Base-by-base conservation (phyloP, 1,140 invertebrate genomes). In the Drosophila orosa region DNA sequence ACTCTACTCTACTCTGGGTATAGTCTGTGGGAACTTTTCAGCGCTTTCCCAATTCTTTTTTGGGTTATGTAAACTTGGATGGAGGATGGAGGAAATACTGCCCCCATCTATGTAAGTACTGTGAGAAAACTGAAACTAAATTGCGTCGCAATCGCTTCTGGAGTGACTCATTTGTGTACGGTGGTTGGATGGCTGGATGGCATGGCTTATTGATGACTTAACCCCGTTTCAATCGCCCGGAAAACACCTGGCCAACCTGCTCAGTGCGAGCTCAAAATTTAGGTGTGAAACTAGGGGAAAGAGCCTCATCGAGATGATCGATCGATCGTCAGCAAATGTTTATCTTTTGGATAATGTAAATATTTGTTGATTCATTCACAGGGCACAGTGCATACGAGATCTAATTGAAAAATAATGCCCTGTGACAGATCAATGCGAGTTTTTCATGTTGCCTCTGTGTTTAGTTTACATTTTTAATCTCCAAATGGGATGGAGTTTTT, bases 161-260 rank as follows among this genome's bases (percentile, higher is more conserved):
- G 60, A 61, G 55, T 87, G 84, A 87, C 84, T 87, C 84, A 87
- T 87, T 89, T 89, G 80, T 78, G 50, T 85, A 69, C 58, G 57
- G 47, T 59, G 52, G 52, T 25, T 56, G 47, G n/a, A 37, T n/a
- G 59, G 45, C 5, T 33, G 66, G 48, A 57, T 65, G 31, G 71
- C 80, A 71, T 62, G 66, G 78, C 78, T 66, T 80, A 89, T 87
- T 87, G 84, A 87, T 87, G 84, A 89, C 84, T 87, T 87, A 87
- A 84, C 84, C 84, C 74, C 84, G 60, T 84, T 87, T 75, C 78
- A 45, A 48, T 77, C 74, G 63, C 52, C 48, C 59, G 73, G 74
- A 76, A 76, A 82, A 77, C 74, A 66, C 63, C 74, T 80, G 77
- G 61, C 71, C 78, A 85, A 87, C 79, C 84, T 83, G 80, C 71